Evolutionary conservation across 1,140 invertebrate species (phyloP).

Genomic region (Diplogasteroides magnus): DNA sequence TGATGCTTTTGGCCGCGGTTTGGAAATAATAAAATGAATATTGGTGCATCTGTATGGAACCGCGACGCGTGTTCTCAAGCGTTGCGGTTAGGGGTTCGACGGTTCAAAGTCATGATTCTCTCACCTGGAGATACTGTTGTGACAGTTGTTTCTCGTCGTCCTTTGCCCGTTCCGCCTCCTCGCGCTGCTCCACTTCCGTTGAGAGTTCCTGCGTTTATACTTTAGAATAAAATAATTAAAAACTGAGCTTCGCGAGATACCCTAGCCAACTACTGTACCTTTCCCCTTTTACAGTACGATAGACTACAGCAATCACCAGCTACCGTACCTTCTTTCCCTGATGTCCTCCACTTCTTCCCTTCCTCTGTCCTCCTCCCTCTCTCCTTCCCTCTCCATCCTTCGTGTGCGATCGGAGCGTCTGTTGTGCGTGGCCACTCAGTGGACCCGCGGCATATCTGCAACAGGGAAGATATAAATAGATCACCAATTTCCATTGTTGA

Average conservation of each 20-base stretch:
- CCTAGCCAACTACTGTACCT: neutral
- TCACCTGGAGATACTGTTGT: slow-evolving; percentile 22
- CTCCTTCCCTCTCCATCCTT: slow-evolving; percentile 9
- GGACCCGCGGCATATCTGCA: slow-evolving; percentile 33
- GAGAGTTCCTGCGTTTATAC: slow-evolving; percentile 9
- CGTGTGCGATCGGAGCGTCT: neutral
- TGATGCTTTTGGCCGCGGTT: too few species aligned
- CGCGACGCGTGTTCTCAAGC: too few species aligned
- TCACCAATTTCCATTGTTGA: too few species aligned
- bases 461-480: too few species aligned
- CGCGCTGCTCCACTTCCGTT: slow-evolving; percentile 9
- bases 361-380: slow-evolving; percentile 1
- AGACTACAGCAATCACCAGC: too few species aligned
- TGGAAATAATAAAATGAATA: too few species aligned
- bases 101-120: neutral
- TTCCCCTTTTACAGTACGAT: too few species aligned
- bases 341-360: neutral
- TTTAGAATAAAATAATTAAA: neutral
- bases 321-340: slow-evolving; percentile 1
- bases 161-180: slow-evolving; percentile 5
- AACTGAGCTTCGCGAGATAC: neutral
- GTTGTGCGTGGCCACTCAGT: slow-evolving; percentile 31
- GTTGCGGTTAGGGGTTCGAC: too few species aligned
- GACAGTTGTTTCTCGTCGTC: slow-evolving; percentile 21
- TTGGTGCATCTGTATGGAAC: neutral